A percentile compares a stretch with the other conserved stretches of the same genome.
Conservation (phyloP, 2,888 invertebrate genomes). For the Cheilosia variabilis region DNA sequence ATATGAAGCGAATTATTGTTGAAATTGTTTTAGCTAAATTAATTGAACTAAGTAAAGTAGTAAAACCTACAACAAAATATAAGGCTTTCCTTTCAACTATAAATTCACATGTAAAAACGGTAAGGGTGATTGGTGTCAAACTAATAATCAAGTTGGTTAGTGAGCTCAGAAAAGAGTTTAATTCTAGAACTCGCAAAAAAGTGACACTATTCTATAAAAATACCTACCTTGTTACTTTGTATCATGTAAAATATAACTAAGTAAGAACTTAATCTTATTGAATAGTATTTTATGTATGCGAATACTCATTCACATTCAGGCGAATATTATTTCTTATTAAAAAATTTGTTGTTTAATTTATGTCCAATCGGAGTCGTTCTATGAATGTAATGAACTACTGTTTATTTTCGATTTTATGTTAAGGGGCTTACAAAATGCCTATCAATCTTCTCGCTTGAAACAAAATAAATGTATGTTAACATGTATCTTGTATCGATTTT, state of each 20-base stretch:
- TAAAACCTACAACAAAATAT: neutral
- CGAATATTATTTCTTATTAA: neutral
- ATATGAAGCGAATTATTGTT: conserved; percentile 63
- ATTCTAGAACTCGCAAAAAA: neutral
- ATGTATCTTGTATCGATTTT: conserved; percentile 34
- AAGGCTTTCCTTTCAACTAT: neutral
- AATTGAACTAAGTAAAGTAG: neutral
- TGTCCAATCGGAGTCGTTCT: neutral
- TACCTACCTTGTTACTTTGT: neutral
- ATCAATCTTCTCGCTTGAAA: conserved; percentile 41
- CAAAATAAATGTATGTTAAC: conserved; percentile 1
- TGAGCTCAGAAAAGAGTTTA: neutral
- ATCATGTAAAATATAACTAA: conserved; percentile 8
- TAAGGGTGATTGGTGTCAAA: neutral
- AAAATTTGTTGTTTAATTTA: neutral
- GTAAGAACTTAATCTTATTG: neutral
- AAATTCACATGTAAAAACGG: too few species aligned
- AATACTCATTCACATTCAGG: conserved; percentile 1
- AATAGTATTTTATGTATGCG: conserved; percentile 8
- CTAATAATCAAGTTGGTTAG: neutral
- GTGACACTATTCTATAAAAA: too few species aligned
- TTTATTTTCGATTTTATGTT: conserved; percentile 16
- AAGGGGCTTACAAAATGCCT: conserved; percentile 26
- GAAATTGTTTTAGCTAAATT: conserved; percentile 72
- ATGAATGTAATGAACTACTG: neutral